These are phyloP conservation scores for Rhizoglyphus robini DNA, from an alignment of 1,140 invertebrate genomes.

Conservation along the genomic window DNA sequence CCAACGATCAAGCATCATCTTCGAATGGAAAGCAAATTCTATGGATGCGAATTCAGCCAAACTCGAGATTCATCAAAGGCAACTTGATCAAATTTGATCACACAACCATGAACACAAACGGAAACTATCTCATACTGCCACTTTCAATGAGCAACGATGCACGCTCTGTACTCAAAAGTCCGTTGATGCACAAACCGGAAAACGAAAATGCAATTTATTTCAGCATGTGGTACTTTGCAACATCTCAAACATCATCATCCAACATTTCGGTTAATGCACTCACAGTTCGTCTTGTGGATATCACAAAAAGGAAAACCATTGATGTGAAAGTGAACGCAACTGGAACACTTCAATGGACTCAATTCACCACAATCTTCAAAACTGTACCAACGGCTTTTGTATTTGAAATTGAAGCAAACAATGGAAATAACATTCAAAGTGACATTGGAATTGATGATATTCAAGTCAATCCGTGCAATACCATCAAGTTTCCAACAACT, in stretches of 20 bases:
- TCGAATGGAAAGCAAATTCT: background rate
- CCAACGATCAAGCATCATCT: background rate
- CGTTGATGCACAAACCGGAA: background rate
- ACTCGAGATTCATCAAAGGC: background rate
- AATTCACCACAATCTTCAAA: background rate
- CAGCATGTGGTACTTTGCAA: conserved; percentile 1
- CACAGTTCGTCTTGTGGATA: background rate
- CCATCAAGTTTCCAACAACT: background rate
- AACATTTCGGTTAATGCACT: background rate
- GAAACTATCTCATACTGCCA: background rate
- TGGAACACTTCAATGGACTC: background rate
- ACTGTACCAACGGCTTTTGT: background rate
- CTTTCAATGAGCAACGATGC: background rate
- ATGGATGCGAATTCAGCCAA: background rate
- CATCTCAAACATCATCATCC: background rate
- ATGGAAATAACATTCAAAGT: background rate
- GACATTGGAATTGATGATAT: conserved; percentile 17
- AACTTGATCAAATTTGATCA: background rate
- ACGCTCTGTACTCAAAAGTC: background rate
- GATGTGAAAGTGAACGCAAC: background rate
- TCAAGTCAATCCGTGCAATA: background rate
- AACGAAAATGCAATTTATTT: background rate
- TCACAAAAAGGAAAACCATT: background rate
- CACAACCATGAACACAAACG: background rate
- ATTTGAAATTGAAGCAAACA: background rate